Evolutionary conservation across 2,888 invertebrate species (phyloP), one percentile per base, ranked within the genome.

Genomic region (Aporophyla lueneburgensis): DNA sequence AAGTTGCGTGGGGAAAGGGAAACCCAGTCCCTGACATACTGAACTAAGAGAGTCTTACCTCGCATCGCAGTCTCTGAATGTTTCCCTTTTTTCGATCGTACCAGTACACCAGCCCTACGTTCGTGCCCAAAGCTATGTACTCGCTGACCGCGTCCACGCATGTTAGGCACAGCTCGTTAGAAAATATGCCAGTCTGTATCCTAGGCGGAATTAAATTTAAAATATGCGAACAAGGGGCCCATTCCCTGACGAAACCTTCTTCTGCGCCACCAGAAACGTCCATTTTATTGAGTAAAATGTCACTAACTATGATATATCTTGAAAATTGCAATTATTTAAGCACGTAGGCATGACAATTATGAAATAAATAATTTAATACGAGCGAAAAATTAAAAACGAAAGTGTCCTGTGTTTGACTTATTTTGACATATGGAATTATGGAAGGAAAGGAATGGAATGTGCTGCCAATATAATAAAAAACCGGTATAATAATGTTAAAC

Each of bases 41-140:
- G 56, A 33, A 33, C 6, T 46, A 62, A 56, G 59, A 51, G 94
- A 71, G 69, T 87, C 95, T 94, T 97, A 99, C 99, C 97, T 99
- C 98, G 89, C 98, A 98, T 91, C 98, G 96, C 3, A 99, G 95
- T 88, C 98, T 97, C 91, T 99, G 98, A 82, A 99, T 96, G 86
- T 98, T 97, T 70, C 98, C 98, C 61, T 97, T 98, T 83, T 97
- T 97, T 80, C 99, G 97, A 93, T 98, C 98, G 92, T 98, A 99
- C 98, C 99, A 98, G 93, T 98, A 99, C 46, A 99, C 97, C 73
- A 98, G 95, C 4, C 99, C 99, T 27, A 98, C 97, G 94, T 98
- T 99, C 3, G 98, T 98, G 3, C 99, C 99, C 73, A 99, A 93
- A 1, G 98, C 99, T 83, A 99, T 97, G 92, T 98, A 99, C 88